phyloP scores from a whole-genome alignment of 2,888 invertebrate species.

The Drosophila kanekoi region DNA sequence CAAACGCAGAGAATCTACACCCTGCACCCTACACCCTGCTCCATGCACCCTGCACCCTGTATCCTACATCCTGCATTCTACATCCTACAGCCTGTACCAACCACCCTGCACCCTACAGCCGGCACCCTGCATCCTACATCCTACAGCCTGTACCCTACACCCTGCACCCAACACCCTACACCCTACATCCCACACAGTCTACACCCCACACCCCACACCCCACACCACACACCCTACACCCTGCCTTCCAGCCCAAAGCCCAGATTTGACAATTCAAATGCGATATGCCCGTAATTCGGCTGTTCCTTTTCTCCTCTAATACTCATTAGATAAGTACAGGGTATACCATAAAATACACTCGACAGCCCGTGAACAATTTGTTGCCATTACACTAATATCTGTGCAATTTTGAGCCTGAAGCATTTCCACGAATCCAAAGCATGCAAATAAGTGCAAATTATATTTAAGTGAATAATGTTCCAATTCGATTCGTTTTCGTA shows the following conservation, averaged over 20 bases:
- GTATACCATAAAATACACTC: not conserved
- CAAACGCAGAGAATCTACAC: not conserved
- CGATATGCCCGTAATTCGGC: too few relatives aligned
- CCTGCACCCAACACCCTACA: not conserved
- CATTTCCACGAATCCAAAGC: not conserved
- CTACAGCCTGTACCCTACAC: not conserved
- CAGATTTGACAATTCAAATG: conserved; percentile 1
- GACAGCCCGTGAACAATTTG: not conserved
- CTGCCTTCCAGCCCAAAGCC: not conserved
- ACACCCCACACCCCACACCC: not conserved
- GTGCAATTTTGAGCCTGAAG: conserved; percentile 2
- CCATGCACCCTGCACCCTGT: not conserved
- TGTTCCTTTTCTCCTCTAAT: too few relatives aligned
- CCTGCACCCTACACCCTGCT: not conserved
- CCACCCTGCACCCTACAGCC: too few relatives aligned
- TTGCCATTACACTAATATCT: conserved; percentile 14
- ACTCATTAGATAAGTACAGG: not conserved
- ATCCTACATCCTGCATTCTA: too few relatives aligned
- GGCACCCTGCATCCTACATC: too few relatives aligned
- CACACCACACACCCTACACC: not conserved
- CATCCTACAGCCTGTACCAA: not conserved
- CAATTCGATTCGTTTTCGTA: conserved; percentile 2
- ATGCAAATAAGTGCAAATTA: conserved; percentile 15
- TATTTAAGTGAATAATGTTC: conserved; percentile 33
- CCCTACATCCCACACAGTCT: not conserved